Evolutionary conservation across 2,113 vertebrate species (phyloP).

Genomic region (Xenopus laevis): DNA sequence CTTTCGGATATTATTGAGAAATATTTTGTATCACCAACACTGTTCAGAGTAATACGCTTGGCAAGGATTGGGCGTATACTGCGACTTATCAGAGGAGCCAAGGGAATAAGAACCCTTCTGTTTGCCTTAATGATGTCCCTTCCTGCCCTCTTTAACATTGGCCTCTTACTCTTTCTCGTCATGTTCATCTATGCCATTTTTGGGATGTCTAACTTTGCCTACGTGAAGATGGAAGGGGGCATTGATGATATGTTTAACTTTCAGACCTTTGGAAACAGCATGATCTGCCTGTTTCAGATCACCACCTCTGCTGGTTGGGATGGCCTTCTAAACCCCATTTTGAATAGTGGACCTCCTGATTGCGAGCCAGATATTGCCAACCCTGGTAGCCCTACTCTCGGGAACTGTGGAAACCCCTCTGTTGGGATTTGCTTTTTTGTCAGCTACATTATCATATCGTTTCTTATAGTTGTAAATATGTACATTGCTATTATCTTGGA

Average conservation of each 20-base stretch:
- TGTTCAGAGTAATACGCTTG: constrained; percentile 95
- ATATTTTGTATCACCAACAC: constrained; percentile 95
- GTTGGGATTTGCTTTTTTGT: constrained; percentile 96
- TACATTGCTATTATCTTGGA: constrained; percentile 98
- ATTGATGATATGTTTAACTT: constrained; percentile 98
- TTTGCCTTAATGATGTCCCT: constrained; percentile 99
- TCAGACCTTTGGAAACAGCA: constrained; percentile 94
- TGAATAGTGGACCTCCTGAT: constrained; percentile 83
- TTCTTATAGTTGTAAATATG: constrained; percentile 99
- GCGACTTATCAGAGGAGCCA: constrained; percentile 91
- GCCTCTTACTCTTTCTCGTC: constrained; percentile 92
- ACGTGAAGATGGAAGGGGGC: constrained; percentile 87
- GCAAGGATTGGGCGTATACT: constrained; percentile 93
- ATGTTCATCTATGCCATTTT: constrained; percentile 99
- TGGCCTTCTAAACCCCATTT: constrained; percentile 89
- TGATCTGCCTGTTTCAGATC: constrained; percentile 97
- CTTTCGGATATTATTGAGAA: constrained; percentile 97
- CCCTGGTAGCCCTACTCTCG: constrained; percentile 65
- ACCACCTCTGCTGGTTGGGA: constrained; percentile 96
- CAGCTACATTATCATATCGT: constrained; percentile 97
- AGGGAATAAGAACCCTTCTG: constrained; percentile 93
- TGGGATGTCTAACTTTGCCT: constrained; percentile 95
- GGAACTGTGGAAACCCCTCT: constrained; percentile 83
- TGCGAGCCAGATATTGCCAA: constrained; percentile 77
- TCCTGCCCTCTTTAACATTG: constrained; percentile 94